Evolutionary conservation across 2,888 invertebrate genomes (phyloP).

Genomic region (Andrena camellia): DNA sequence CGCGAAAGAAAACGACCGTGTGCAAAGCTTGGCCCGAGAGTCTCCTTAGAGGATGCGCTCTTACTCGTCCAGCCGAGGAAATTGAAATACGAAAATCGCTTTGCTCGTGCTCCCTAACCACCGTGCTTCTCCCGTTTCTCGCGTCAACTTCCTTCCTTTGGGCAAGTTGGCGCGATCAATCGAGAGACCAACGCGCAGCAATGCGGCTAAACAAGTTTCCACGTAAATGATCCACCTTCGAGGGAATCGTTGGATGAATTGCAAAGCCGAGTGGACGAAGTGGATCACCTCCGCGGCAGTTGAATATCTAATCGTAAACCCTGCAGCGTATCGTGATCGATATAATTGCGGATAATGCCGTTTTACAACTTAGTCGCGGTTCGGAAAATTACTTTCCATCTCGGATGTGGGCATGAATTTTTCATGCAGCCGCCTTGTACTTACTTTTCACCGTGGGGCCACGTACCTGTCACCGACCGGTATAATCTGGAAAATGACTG

Average conservation of each 20-base stretch:
- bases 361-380: constrained; percentile 30
- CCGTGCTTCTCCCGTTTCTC: constrained; percentile 13
- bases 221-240: background rate
- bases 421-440: constrained; percentile 30
- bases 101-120: constrained; percentile 40
- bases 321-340: constrained; percentile 25
- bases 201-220: background rate
- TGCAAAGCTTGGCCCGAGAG: constrained; percentile 25
- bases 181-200: background rate
- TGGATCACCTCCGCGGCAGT: background rate
- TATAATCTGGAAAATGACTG: constrained; percentile 31
- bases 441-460: background rate
- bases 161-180: background rate
- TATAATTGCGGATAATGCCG: constrained; percentile 30
- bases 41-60: constrained; percentile 42
- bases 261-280: background rate
- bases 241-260: background rate
- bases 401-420: constrained; percentile 23
- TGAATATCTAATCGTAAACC: background rate
- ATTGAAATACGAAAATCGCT: constrained; percentile 66
- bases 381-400: constrained; percentile 20
- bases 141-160: constrained; percentile 7
- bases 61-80: constrained; percentile 47
- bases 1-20: constrained; percentile 76
- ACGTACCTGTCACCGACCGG: constrained; percentile 29